Evolutionary conservation across 2,888 invertebrate species (phyloP).

Genomic region (Bombylius discolor): DNA sequence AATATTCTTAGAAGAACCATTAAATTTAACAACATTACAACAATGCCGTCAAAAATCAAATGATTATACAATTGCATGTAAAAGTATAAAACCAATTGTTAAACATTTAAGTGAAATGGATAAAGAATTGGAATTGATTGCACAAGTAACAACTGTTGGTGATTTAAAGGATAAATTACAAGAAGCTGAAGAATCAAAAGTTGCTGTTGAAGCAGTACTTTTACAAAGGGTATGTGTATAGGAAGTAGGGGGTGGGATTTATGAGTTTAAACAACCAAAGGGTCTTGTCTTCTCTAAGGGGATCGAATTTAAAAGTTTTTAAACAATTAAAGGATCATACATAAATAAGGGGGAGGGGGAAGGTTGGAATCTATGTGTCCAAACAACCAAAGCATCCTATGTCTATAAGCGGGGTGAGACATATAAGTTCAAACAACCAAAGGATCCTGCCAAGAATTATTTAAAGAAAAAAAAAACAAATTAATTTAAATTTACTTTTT

Average conservation of each 20-base stretch:
- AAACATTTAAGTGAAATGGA: conserved; percentile 86
- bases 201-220: conserved; percentile 69
- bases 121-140: conserved; percentile 74
- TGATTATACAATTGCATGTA: conserved; percentile 78
- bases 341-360: too few species aligned
- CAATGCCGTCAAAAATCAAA: conserved; percentile 75
- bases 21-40: conserved; percentile 62
- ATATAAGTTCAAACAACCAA: too few species aligned
- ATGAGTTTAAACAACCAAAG: background rate
- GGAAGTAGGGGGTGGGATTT: background rate
- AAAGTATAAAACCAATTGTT: conserved; percentile 75
- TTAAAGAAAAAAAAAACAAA: too few species aligned
- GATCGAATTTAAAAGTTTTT: background rate
- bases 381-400: too few species aligned
- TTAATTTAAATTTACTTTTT: too few species aligned
- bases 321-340: background rate
- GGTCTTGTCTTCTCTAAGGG: background rate
- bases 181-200: conserved; percentile 74
- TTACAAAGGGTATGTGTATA: conserved; percentile 60
- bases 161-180: conserved; percentile 75
- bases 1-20: conserved; percentile 62
- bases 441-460: too few species aligned
- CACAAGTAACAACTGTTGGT: conserved; percentile 70
- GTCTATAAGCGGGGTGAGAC: too few species aligned
- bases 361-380: too few species aligned